Evolutionary conservation across 2,888 invertebrate genomes (phyloP), one percentile per base, ranked within the genome.

Genomic region (Trichogramma dendrolimi): DNA sequence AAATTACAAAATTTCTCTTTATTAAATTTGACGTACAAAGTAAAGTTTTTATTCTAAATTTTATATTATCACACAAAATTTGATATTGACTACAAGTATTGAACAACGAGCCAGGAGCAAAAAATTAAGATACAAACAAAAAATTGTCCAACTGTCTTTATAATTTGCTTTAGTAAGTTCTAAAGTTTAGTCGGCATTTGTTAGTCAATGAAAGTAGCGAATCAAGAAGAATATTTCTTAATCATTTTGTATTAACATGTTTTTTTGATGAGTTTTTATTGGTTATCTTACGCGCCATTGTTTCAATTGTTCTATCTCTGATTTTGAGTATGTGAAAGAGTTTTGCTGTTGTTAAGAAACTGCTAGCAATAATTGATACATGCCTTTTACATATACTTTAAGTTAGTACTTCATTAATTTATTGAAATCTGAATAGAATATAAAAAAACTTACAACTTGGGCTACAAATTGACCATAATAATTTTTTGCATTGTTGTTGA

Each of bases 401-500:
- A 41, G 8, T 47, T 27, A 52, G 56, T 61, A 61, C 61, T 59
- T 61, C 59, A 53, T 63, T 65, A 63, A 48, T 54, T 14, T 57
- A 61, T 55, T 63, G 61, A 63, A 65, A 65, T 63, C 54, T 40
- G 38, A 63, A 54, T 48, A 55, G 41, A 46, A 55, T 61, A 52
- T 66, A 62, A 64, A 62, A 62, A 63, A 53, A 62, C 55, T 40
- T 40, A 50, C 58, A 66, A 64, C 61, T 63, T 67, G 67, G 62
- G 65, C 62, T 64, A 66, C 61, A 48, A 60, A 64, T 51, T 62
- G 60, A 70, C 66, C 64, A 67, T 67, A 62, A 67, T 68, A 65
- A 68, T 70, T 68, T 70, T 70, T 71, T 73, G 74, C 70, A 72
- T 72, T 71, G 71, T 74, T 74, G 72, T 66, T 67, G 64, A 71